Percentiles rank a stretch among this genome's conserved stretches.
Evolutionary conservation across 2,797 vertebrate species (phyloP).

Genomic region (Lepus townsendii): DNA sequence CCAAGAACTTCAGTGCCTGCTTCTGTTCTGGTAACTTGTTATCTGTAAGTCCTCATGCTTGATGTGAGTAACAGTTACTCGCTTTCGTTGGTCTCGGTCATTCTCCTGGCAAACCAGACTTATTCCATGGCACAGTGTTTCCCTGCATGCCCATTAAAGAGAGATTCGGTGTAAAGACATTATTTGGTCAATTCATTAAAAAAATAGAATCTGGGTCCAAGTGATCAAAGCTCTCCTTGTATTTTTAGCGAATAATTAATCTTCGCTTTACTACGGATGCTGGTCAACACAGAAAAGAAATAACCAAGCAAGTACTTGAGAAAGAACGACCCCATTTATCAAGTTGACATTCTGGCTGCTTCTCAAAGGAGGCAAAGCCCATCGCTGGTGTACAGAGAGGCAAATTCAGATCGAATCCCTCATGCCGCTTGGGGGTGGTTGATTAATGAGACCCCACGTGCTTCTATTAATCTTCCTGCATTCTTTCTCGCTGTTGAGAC

Average conservation of each 20-base stretch:
- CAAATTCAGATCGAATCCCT: slow-evolving; percentile 77
- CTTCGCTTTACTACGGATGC: slow-evolving; percentile 68
- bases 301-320: slow-evolving; percentile 66
- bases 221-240: slow-evolving; percentile 72
- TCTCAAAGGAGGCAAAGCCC: slow-evolving; percentile 83
- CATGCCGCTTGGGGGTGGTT: slow-evolving; percentile 54
- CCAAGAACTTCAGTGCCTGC: background rate
- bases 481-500: slow-evolving; percentile 74
- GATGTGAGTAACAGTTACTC: background rate
- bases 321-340: slow-evolving; percentile 82
- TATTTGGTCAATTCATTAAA: slow-evolving; percentile 9
- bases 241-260: slow-evolving; percentile 79
- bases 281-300: slow-evolving; percentile 69
- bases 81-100: background rate
- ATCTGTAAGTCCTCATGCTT: background rate
- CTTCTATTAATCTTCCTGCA: slow-evolving; percentile 80
- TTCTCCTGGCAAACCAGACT: background rate
- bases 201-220: slow-evolving; percentile 39
- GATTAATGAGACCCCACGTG: slow-evolving; percentile 79
- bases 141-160: background rate
- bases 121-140: background rate
- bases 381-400: slow-evolving; percentile 65
- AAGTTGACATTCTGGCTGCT: slow-evolving; percentile 85
- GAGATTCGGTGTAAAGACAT: slow-evolving; percentile 57
- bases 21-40: background rate